A percentile compares a stretch with the other conserved stretches of the same genome.
These are phyloP conservation scores for Drosophila triauraria DNA, from an alignment of 1,140 invertebrate species.

Conservation along the genomic window DNA sequence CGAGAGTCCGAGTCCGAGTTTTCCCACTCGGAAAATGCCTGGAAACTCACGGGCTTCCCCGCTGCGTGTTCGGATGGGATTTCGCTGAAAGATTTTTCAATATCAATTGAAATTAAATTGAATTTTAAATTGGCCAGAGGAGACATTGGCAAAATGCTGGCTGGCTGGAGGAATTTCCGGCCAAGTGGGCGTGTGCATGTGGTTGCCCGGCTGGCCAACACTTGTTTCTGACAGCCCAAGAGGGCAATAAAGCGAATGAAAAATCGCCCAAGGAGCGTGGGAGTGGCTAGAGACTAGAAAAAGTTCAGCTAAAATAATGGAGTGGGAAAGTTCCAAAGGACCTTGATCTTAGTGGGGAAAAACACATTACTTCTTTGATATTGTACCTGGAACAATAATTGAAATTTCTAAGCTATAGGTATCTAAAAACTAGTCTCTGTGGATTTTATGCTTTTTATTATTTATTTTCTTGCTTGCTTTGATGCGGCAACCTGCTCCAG, in stretches of 20 bases:
- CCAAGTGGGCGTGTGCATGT: slow-evolving; percentile 22
- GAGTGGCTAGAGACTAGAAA: slow-evolving; percentile 3
- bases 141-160: slow-evolving; percentile 21
- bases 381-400: background rate
- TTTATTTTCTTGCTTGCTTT: background rate
- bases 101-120: slow-evolving; percentile 81
- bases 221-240: slow-evolving; percentile 60
- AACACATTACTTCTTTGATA: background rate
- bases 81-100: slow-evolving; percentile 57
- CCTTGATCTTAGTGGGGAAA: too few species aligned
- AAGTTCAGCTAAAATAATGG: background rate
- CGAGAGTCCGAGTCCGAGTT: slow-evolving; percentile 54
- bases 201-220: slow-evolving; percentile 36
- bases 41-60: slow-evolving; percentile 57
- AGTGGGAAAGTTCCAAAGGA: background rate
- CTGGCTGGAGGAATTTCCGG: background rate
- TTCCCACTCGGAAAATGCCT: slow-evolving; percentile 12
- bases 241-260: slow-evolving; percentile 41
- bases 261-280: slow-evolving; percentile 25
- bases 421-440: background rate
- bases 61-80: slow-evolving; percentile 47
- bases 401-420: too few species aligned
- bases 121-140: slow-evolving; percentile 74
- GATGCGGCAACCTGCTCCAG: slow-evolving; percentile 17
- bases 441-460: background rate